Evolutionary conservation across 1,140 invertebrate genomes (phyloP), one percentile per base, ranked within the genome.

Genomic region (Drepana arcuata): DNA sequence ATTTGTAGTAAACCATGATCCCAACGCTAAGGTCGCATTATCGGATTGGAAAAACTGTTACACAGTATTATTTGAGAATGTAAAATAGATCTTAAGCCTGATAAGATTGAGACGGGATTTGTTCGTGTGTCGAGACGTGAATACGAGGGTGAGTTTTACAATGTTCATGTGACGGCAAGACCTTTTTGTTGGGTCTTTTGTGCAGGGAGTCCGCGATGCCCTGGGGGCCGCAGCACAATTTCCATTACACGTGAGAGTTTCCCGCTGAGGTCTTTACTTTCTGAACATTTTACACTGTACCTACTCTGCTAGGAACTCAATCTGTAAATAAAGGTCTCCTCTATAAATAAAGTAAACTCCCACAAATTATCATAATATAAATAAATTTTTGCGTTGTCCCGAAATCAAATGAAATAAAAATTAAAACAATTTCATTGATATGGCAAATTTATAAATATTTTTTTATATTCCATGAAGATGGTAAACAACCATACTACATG

Each of bases 1-100:
- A 79, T 79, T 79, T 79, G 74, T 79, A 79, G 74, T 79, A 79
- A 79, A 79, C 74, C 72, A 77, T 77, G 74, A 77, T 79, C 74
- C 66, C 62, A 62, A 60, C 62, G 59, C 68, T 77, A 77, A 79
- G 70, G 72, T 74, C 70, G 70, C 70, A 79, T 79, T 79, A 79
- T 79, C 72, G 70, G 68, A 79, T 79, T 77, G 72, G 70, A 71
- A 73, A 75, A 79, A 79, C 67, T 67, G 62, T 75, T 69, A 61
- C 58, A 59, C 62, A 63, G 65, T 43, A 65, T 48, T 54, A 40
- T 46, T 10, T 14, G 21, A 7, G 28, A 10, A 15, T 34, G 31
- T 27, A 71, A 73, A 74, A 54, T 68, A 39, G 29, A 45, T 39
- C 60, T 65, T 74, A 65, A 34, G 28, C 13, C 14, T 34, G 26